Evolutionary conservation across 2,113 vertebrate species (phyloP).

Genomic region (Perca fluviatilis): DNA sequence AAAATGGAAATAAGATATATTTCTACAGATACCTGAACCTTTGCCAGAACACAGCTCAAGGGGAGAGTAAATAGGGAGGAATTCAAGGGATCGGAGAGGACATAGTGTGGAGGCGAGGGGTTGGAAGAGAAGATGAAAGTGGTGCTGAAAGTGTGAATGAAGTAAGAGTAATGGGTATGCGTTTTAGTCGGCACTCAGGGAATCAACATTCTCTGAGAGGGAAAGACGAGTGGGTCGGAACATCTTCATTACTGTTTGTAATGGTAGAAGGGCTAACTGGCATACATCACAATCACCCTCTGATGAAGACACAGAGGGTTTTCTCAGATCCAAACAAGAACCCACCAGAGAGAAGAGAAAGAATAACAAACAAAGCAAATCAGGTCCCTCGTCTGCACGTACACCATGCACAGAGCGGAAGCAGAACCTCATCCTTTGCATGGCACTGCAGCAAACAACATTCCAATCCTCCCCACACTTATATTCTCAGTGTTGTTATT

Average conservation of each 20-base stretch:
- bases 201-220: constrained; percentile 31
- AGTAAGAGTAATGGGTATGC: constrained; percentile 50
- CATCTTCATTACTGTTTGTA: constrained; percentile 59
- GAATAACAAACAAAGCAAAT: constrained; percentile 72
- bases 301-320: constrained; percentile 67
- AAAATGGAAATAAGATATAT: constrained; percentile 44
- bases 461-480: constrained; percentile 42
- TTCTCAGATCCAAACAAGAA: constrained; percentile 65
- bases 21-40: constrained; percentile 32
- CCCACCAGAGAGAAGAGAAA: constrained; percentile 51
- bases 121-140: constrained; percentile 40
- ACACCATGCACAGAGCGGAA: constrained; percentile 39
- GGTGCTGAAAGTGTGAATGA: constrained; percentile 48
- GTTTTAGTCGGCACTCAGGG: constrained; percentile 41
- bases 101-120: not conserved
- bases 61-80: constrained; percentile 14
- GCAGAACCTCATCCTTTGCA: constrained; percentile 42
- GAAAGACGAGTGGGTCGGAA: constrained; percentile 55
- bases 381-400: constrained; percentile 57
- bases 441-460: constrained; percentile 45
- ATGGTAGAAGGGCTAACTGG: constrained; percentile 49
- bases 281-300: constrained; percentile 54
- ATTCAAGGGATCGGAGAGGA: constrained; percentile 1
- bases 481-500: constrained; percentile 27
- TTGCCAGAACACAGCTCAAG: constrained; percentile 37